Percentiles rank a stretch among this genome's conserved stretches.
Conservation (phyloP, 2,888 invertebrate species). For the Drosophila nr. medialis region DNA sequence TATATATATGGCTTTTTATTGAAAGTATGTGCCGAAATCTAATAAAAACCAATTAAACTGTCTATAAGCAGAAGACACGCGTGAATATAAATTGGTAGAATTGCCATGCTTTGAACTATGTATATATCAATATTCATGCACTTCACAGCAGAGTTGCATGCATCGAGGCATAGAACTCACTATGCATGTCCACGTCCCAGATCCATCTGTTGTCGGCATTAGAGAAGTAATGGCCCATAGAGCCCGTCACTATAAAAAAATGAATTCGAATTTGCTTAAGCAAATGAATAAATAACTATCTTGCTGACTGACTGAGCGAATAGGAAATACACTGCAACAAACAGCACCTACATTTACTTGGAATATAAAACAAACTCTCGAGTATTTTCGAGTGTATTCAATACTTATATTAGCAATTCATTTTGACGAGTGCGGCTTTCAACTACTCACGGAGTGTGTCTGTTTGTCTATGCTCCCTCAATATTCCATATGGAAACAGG, state of each 20-base stretch:
- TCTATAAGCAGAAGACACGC: constrained; percentile 28
- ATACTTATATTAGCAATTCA: constrained; percentile 27
- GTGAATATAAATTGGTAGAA: constrained; percentile 11
- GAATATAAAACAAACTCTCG: neutral
- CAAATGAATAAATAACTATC: constrained; percentile 27
- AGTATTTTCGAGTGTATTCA: constrained; percentile 18
- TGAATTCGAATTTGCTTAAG: constrained; percentile 36
- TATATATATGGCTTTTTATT: constrained; percentile 38
- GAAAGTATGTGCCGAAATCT: constrained; percentile 71
- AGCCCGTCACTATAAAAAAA: constrained; percentile 40
- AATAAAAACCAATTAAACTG: constrained; percentile 70
- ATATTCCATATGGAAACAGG: constrained; percentile 61
- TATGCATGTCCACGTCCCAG: constrained; percentile 48
- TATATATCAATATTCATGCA: neutral
- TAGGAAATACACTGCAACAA: constrained; percentile 21
- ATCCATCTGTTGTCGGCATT: constrained; percentile 41
- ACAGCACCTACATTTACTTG: neutral
- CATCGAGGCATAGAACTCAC: constrained; percentile 43
- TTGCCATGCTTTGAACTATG: neutral
- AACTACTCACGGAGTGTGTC: constrained; percentile 27
- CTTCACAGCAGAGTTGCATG: constrained; percentile 14
- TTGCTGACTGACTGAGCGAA: neutral
- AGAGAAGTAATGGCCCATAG: constrained; percentile 54
- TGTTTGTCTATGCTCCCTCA: constrained; percentile 11
- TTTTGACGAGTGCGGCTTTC: constrained; percentile 29